Conservation (phyloP, 2,113 vertebrate species). For the Talpa occidentalis region DNA sequence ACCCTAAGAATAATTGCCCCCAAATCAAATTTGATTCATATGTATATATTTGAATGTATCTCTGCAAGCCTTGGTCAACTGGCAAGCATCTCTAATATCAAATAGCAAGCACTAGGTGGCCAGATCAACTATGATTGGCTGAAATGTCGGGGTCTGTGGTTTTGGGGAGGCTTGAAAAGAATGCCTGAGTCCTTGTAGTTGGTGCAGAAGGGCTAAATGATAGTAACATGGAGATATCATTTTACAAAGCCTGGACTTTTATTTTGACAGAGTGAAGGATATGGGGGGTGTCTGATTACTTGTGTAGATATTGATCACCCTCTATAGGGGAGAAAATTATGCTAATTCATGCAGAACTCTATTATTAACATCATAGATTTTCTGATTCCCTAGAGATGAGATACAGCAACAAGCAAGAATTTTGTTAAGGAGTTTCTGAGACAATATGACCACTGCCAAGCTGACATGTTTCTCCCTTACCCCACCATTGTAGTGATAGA, state of each 20-base stretch:
- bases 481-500: neutral
- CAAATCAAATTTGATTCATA: neutral
- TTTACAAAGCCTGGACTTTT: neutral
- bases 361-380: neutral
- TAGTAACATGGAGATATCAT: neutral
- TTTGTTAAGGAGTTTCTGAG: neutral
- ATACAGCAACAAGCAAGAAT: neutral
- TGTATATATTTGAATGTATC: neutral
- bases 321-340: neutral
- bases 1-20: neutral
- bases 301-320: neutral
- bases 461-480: neutral
- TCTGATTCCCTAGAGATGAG: neutral
- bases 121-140: neutral
- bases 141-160: neutral
- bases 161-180: neutral
- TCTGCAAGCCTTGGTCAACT: neutral
- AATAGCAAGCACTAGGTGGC: neutral
- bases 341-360: neutral
- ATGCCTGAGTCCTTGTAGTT: neutral
- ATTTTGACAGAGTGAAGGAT: neutral
- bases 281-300: neutral
- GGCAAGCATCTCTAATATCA: neutral
- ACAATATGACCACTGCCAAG: neutral
- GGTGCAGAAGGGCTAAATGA: neutral